Base-by-base conservation (phyloP, 2,113 vertebrate genomes). In the Aspidoscelis tigris region DNA sequence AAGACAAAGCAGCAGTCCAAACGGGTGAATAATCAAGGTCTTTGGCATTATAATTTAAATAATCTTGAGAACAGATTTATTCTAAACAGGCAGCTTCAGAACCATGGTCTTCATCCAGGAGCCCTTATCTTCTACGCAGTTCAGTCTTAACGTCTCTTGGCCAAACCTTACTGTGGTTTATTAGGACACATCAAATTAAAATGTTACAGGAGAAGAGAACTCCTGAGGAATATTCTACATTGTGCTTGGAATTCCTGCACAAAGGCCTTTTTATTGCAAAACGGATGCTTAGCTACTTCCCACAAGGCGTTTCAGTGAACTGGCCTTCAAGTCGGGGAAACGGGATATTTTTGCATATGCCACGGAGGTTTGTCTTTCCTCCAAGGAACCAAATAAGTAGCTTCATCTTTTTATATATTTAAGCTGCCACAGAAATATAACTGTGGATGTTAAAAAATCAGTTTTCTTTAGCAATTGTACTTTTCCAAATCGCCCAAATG, bases 351-450 rank as follows among this genome's bases (percentile, higher is more conserved):
- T 83, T 89, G 86, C 1, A 2, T 73, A 78, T 68, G 53, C 87
- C 41, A 83, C 0, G 0, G 84, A 84, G 21, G 76, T 79, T 7
- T 41, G 88, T 93, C 83, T 68, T 12, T n/a, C 81, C 55, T 73
- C 53, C 78, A 5, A 79, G 69, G 16, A 44, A 7, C 14, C 58
- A 18, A 65, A 18, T 64, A 73, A 73, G 41, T 10, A 39, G 12
- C 41, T 44, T 39, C 22, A 58, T 21, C 39, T 83, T 84, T 69
- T 88, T 58, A 81, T 87, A 55, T 0, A 89, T 82, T 69, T 74
- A 78, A 39, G 84, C 84, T 87, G 80, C 73, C 76, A 88, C 72
- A 89, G 61, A 94, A 89, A 81, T n/a, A 90, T 55, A 26, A 77
- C 87, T 89, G 43, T 41, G 0, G 0, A 14, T 73, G 9, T 33